phyloP scores from a whole-genome alignment of 2,888 invertebrate species.

The Parelbella ahira region DNA sequence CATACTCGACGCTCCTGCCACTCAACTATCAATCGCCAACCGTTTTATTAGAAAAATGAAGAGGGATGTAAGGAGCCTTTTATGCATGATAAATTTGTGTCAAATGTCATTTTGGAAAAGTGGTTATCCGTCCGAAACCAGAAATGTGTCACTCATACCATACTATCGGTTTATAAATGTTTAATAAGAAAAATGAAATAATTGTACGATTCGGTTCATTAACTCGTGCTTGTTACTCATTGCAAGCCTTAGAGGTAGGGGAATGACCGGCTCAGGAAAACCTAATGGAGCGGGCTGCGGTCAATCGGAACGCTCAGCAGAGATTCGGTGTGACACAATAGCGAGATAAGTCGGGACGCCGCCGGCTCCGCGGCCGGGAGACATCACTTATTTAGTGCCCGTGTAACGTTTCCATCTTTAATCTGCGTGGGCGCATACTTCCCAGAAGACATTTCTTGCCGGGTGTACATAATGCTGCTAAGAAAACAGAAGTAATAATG shows the following conservation, averaged over 20 bases:
- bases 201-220: too few species aligned
- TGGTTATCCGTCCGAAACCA: too few species aligned
- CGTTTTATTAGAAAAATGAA: constrained; percentile 53
- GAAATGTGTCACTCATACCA: too few species aligned
- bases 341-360: constrained; percentile 51
- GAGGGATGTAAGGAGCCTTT: constrained; percentile 40
- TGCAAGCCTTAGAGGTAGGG: too few species aligned
- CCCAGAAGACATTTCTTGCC: constrained; percentile 76
- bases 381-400: constrained; percentile 76
- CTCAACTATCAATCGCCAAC: constrained; percentile 75
- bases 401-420: constrained; percentile 75
- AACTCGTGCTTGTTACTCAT: too few species aligned
- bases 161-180: too few species aligned
- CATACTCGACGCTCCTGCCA: constrained; percentile 58
- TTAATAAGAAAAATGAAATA: too few species aligned
- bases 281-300: too few species aligned
- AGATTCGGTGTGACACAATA: constrained; percentile 46
- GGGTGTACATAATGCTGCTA: constrained; percentile 70
- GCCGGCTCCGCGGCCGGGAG: constrained; percentile 63
- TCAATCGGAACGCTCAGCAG: constrained; percentile 6
- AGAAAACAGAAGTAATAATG: constrained; percentile 78
- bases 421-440: constrained; percentile 78
- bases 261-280: too few species aligned
- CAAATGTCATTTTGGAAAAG: constrained; percentile 42
- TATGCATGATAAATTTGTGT: constrained; percentile 52